Evolutionary conservation across 2,113 vertebrate genomes (phyloP).

Genomic region (Uropsilus gracilis): DNA sequence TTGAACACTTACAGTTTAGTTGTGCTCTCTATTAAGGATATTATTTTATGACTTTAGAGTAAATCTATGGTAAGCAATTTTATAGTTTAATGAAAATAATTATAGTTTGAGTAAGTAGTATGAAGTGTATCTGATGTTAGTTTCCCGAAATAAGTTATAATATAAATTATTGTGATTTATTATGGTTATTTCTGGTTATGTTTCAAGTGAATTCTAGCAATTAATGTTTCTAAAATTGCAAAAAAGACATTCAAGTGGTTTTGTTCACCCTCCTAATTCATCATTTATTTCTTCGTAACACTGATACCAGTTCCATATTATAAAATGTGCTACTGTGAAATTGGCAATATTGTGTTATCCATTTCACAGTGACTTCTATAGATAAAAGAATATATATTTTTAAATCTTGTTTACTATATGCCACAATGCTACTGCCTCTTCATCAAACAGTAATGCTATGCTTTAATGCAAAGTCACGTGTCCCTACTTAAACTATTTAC

Average conservation of each 20-base stretch:
- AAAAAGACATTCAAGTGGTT: conserved; percentile 79
- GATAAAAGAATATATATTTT: conserved; percentile 82
- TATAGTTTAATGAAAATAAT: conserved; percentile 90
- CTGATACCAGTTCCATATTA: conserved; percentile 80
- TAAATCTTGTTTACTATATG: conserved; percentile 84
- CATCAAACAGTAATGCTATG: background rate
- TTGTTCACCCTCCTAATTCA: conserved; percentile 77
- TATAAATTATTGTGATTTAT: conserved; percentile 89
- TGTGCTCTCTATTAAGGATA: conserved; percentile 80
- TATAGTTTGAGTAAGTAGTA: conserved; percentile 86
- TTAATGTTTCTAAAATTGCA: conserved; percentile 82
- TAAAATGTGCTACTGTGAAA: conserved; percentile 81
- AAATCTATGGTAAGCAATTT: conserved; percentile 86
- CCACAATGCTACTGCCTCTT: conserved; percentile 59
- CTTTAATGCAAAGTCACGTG: background rate
- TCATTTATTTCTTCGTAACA: conserved; percentile 83
- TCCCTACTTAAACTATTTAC: background rate
- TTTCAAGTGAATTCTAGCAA: conserved; percentile 84
- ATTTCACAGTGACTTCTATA: conserved; percentile 86
- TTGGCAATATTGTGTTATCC: conserved; percentile 85
- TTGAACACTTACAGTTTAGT: conserved; percentile 83
- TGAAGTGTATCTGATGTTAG: conserved; percentile 86
- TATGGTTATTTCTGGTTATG: conserved; percentile 79
- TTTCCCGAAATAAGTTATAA: conserved; percentile 84
- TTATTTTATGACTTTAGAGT: conserved; percentile 83